Evolutionary conservation across 2,113 vertebrate species (phyloP).

Genomic region (Gulo gulo): DNA sequence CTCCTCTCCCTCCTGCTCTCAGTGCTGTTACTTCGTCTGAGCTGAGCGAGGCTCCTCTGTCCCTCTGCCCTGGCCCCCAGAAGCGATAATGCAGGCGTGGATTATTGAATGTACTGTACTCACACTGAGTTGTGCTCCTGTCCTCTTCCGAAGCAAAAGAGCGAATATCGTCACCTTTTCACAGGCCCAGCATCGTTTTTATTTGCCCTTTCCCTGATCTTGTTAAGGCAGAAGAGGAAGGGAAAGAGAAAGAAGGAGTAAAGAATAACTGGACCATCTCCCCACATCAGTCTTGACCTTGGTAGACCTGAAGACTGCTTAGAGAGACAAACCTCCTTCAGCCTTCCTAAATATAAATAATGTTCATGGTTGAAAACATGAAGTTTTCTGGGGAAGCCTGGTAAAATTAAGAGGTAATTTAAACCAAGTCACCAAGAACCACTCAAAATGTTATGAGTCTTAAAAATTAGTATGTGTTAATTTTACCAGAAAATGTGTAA

Average conservation of each 20-base stretch:
- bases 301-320: slow-evolving; percentile 47
- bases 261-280: slow-evolving; percentile 51
- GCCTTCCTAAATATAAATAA: slow-evolving; percentile 42
- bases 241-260: background rate
- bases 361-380: slow-evolving; percentile 20
- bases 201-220: slow-evolving; percentile 20
- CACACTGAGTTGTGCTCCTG: background rate
- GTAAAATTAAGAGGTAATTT: slow-evolving; percentile 66
- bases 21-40: background rate
- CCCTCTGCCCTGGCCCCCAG: background rate
- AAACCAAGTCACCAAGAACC: slow-evolving; percentile 43
- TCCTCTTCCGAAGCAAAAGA: slow-evolving; percentile 57
- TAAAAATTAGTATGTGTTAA: slow-evolving; percentile 28
- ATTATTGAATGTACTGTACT: background rate
- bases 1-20: background rate
- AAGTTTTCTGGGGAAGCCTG: slow-evolving; percentile 54
- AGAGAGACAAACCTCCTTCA: background rate
- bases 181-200: slow-evolving; percentile 29
- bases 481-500: background rate
- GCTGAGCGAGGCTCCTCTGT: background rate
- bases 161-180: background rate
- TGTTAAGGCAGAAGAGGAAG: background rate
- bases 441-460: slow-evolving; percentile 61
- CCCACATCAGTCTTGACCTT: slow-evolving; percentile 56
- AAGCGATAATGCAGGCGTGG: background rate